These are phyloP conservation scores for Hafferia zeledoni DNA, from an alignment of 2,797 vertebrate species.

Conservation along the genomic window DNA sequence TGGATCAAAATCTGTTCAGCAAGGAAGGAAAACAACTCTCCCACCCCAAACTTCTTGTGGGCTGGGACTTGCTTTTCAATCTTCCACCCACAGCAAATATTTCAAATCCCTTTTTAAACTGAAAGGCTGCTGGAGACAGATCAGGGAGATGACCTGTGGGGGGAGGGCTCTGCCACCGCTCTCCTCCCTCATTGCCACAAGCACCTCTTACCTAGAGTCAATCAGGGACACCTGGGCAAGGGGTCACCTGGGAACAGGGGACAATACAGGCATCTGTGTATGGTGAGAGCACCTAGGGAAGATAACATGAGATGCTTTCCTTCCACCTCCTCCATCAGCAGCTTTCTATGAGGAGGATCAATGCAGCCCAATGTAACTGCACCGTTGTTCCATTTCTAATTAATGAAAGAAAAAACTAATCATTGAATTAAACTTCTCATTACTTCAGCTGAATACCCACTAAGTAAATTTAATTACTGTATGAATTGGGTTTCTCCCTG, in stretches of 20 bases:
- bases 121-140: background rate
- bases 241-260: background rate
- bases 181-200: background rate
- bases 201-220: background rate
- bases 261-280: background rate
- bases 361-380: slow-evolving; percentile 69
- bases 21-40: slow-evolving; percentile 47
- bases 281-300: background rate
- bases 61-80: slow-evolving; percentile 31
- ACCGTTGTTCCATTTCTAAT: slow-evolving; percentile 80
- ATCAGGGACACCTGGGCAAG: background rate
- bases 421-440: slow-evolving; percentile 85
- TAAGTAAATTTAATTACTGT: slow-evolving; percentile 85
- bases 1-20: slow-evolving; percentile 51
- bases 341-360: slow-evolving; percentile 62
- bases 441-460: slow-evolving; percentile 82
- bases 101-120: slow-evolving; percentile 5
- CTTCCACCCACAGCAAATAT: slow-evolving; percentile 41
- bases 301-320: background rate
- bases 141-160: accelerated
- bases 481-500: slow-evolving; percentile 76
- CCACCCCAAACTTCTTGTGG: slow-evolving; percentile 30
- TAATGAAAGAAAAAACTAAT: slow-evolving; percentile 85
- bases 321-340: slow-evolving; percentile 8
- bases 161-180: background rate